Percentiles rank a stretch among this genome's conserved stretches.
Conservation (phyloP, 2,888 invertebrate genomes). For the Orthonychiurus folsomi region DNA sequence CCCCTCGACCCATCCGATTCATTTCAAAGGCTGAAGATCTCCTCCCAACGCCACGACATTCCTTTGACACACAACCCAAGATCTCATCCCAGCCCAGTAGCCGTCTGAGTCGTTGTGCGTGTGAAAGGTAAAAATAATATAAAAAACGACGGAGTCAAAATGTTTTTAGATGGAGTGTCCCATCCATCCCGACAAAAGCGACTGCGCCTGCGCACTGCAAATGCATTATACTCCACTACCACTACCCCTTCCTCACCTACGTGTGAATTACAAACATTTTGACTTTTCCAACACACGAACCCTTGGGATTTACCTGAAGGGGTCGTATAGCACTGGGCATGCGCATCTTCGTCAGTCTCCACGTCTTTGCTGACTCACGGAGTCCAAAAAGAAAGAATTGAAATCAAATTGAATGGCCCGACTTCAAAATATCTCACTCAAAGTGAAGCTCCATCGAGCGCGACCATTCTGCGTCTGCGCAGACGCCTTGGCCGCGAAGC, state of each 20-base stretch:
- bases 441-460: too few relatives aligned
- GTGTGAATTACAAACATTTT: conserved; percentile 1
- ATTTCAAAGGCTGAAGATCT: background rate
- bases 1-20: too few relatives aligned
- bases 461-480: too few relatives aligned
- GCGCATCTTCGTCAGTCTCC: background rate
- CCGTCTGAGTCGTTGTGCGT: too few relatives aligned
- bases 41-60: background rate
- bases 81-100: background rate
- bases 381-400: background rate
- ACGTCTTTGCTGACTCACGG: background rate
- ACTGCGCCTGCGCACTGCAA: too few relatives aligned
- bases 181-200: background rate
- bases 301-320: too few relatives aligned
- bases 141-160: background rate
- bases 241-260: conserved; percentile 1
- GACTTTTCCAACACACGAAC: background rate
- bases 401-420: too few relatives aligned
- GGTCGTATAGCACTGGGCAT: background rate
- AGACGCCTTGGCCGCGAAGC: too few relatives aligned
- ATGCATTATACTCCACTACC: too few relatives aligned
- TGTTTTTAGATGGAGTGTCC: background rate
- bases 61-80: background rate
- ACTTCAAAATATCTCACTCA: background rate
- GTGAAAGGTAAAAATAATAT: background rate